phyloP scores from a whole-genome alignment of 2,888 invertebrate species.

The Parnassius glacialis region DNA sequence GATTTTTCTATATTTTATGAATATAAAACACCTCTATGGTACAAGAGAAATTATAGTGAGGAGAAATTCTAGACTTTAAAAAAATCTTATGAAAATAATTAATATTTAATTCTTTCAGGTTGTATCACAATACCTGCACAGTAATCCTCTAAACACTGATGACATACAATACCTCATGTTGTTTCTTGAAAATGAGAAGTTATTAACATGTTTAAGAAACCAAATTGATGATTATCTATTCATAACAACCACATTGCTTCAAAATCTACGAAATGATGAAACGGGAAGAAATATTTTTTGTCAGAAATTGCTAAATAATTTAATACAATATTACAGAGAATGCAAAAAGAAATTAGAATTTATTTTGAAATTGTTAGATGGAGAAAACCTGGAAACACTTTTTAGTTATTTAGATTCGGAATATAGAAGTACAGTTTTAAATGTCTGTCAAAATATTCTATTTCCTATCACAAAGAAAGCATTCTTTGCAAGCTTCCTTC shows the following conservation, averaged over 20 bases:
- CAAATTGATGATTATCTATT: constrained; percentile 56
- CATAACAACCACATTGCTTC: constrained; percentile 53
- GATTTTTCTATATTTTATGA: too few relatives aligned
- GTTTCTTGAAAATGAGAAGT: constrained; percentile 63
- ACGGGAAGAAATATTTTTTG: constrained; percentile 33
- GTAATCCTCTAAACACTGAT: constrained; percentile 45
- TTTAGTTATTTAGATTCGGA: constrained; percentile 59
- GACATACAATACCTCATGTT: constrained; percentile 49
- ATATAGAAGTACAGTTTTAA: constrained; percentile 44
- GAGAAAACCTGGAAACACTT: constrained; percentile 60
- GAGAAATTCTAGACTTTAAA: not conserved
- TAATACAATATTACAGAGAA: constrained; percentile 59
- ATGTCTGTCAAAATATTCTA: constrained; percentile 55
- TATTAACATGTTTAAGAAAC: constrained; percentile 47
- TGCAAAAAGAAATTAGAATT: constrained; percentile 69
- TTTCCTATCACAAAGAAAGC: constrained; percentile 63
- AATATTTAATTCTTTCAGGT: constrained; percentile 48
- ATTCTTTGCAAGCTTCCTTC: constrained; percentile 58
- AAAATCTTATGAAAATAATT: not conserved
- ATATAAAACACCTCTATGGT: too few relatives aligned
- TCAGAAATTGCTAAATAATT: constrained; percentile 49
- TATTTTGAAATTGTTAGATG: constrained; percentile 55
- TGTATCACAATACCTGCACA: constrained; percentile 57
- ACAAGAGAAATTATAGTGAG: too few relatives aligned
- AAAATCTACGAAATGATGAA: constrained; percentile 45